Evolutionary conservation across 2,888 invertebrate genomes (phyloP).

Genomic region (Cordilura impudica): DNA sequence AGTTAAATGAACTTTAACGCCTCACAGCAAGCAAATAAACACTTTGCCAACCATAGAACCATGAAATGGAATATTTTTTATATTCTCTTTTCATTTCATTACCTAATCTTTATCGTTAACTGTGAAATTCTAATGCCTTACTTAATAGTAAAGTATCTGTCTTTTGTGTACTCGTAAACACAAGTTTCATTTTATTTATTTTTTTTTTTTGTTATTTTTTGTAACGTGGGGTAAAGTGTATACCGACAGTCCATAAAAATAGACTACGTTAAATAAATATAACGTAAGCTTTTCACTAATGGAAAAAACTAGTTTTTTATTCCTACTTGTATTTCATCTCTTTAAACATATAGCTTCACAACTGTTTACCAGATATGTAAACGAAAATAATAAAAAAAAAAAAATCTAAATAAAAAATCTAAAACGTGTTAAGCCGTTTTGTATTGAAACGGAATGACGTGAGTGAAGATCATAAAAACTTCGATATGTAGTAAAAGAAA

Average conservation of each 20-base stretch:
- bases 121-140: constrained; percentile 12
- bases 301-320: background rate
- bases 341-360: background rate
- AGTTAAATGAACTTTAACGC: background rate
- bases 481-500: background rate
- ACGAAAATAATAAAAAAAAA: background rate
- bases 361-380: constrained; percentile 1
- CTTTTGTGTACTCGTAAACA: background rate
- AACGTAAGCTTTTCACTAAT: background rate
- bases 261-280: background rate
- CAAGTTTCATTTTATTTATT: background rate
- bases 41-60: background rate
- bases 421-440: constrained; percentile 24
- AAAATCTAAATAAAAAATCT: background rate
- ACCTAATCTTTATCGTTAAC: background rate
- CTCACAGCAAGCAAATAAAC: background rate
- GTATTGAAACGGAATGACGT: background rate
- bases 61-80: too few relatives aligned
- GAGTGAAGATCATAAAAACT: background rate
- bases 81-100: background rate
- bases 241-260: background rate
- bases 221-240: too few relatives aligned
- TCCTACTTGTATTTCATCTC: background rate
- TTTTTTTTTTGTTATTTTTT: too few relatives aligned
- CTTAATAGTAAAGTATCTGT: background rate